Percentiles rank a stretch among this genome's conserved stretches.
Evolutionary conservation across 2,113 vertebrate species (phyloP).

Genomic region (Melanerpes formicivorus): DNA sequence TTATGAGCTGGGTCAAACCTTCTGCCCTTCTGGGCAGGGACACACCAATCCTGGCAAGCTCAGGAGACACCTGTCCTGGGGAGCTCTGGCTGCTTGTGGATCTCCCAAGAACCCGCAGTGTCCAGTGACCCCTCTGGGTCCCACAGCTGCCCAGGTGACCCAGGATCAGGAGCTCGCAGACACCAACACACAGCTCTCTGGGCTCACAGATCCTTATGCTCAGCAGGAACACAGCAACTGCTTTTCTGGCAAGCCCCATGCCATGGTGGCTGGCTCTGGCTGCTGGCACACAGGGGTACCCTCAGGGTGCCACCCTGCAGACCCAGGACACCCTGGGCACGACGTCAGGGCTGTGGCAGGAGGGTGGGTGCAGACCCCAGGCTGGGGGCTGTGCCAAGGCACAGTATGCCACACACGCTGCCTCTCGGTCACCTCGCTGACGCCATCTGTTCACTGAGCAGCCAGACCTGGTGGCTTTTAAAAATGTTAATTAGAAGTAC

Average conservation of each 20-base stretch:
- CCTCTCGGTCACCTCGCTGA: slow-evolving; percentile 52
- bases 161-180: neutral
- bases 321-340: neutral
- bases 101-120: neutral
- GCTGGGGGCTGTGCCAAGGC: neutral
- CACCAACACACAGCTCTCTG: neutral
- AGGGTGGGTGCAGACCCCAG: neutral
- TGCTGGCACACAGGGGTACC: rapidly evolving
- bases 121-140: neutral
- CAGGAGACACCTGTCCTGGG: rapidly evolving
- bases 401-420: neutral
- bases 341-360: rapidly evolving
- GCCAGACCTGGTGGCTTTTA: slow-evolving; percentile 60
- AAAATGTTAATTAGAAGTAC: slow-evolving; percentile 72
- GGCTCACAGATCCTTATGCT: neutral
- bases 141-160: neutral
- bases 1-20: neutral
- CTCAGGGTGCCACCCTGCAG: neutral
- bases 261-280: rapidly evolving
- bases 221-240: neutral
- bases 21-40: neutral
- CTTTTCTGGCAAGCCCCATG: neutral
- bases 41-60: neutral
- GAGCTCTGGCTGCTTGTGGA: neutral
- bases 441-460: slow-evolving; percentile 74